phyloP scores from a whole-genome alignment of 2,888 invertebrate genomes.

The Acrobasis suavella region DNA sequence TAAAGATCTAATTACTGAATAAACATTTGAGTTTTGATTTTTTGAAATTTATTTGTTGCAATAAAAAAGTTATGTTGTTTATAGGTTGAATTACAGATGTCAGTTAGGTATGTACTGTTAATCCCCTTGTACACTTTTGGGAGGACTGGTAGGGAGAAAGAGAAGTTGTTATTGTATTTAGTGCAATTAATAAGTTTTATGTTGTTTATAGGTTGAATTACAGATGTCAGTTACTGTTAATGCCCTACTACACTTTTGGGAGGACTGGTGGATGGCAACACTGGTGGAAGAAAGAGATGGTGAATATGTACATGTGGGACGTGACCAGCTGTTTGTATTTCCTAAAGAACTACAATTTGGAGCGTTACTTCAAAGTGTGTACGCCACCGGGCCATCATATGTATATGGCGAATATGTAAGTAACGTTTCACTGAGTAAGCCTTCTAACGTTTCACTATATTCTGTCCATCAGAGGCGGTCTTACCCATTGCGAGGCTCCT shows the following conservation, averaged over 20 bases:
- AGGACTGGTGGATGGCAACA: slow-evolving; percentile 43
- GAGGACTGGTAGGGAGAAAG: slow-evolving; percentile 43
- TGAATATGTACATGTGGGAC: slow-evolving; percentile 84
- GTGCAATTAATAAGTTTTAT: no score
- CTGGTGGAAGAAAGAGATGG: slow-evolving; percentile 58
- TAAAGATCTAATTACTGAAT: no score
- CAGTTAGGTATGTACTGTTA: slow-evolving; percentile 83
- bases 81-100: slow-evolving; percentile 81
- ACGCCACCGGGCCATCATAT: slow-evolving; percentile 84
- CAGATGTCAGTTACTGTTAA: slow-evolving; percentile 82
- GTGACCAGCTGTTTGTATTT: slow-evolving; percentile 84
- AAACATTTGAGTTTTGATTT: no score
- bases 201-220: slow-evolving; percentile 73
- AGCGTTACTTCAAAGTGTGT: slow-evolving; percentile 84
- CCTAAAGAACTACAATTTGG: slow-evolving; percentile 82
- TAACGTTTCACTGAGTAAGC: no score
- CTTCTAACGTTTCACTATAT: no score
- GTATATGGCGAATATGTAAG: slow-evolving; percentile 84
- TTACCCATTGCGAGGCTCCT: no score
- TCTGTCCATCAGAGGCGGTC: no score
- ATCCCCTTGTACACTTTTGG: slow-evolving; percentile 64
- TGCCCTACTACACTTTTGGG: slow-evolving; percentile 61
- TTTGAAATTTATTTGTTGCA: no score
- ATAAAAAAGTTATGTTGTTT: no score
- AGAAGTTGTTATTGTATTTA: slow-evolving; percentile 30